These are phyloP conservation scores for Semotilus atromaculatus DNA, from an alignment of 2,797 vertebrate genomes.

Conservation along the genomic window DNA sequence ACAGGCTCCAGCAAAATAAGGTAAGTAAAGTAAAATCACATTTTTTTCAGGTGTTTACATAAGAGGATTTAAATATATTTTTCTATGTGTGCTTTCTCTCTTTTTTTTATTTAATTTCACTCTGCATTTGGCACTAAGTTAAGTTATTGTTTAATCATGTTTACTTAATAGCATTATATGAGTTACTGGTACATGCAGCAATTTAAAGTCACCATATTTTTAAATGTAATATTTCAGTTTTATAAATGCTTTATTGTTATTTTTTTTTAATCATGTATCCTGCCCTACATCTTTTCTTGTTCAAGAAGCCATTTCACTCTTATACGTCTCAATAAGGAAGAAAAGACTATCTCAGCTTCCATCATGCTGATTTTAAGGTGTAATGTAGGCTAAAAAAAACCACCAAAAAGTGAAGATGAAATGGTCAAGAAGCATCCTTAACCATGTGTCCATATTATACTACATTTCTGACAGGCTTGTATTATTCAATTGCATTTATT, in stretches of 20 bases:
- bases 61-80: background rate
- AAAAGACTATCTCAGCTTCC: no score
- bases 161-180: background rate
- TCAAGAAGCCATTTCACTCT: no score
- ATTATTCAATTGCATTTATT: background rate
- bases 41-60: background rate
- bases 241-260: no score
- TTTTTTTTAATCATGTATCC: no score
- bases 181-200: background rate
- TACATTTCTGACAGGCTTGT: background rate
- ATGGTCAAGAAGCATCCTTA: background rate
- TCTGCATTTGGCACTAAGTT: background rate
- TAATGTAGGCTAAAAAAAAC: background rate
- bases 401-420: background rate
- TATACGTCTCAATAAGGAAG: no score
- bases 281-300: background rate
- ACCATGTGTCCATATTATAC: background rate
- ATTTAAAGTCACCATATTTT: background rate
- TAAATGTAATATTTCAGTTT: background rate
- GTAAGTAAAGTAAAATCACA: background rate
- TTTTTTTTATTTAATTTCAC: background rate
- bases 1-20: background rate
- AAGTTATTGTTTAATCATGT: background rate
- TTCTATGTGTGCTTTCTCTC: accelerated
- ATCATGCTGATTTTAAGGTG: background rate